A percentile compares a stretch with the other conserved stretches of the same genome.
phyloP scores from a whole-genome alignment of 2,797 vertebrate genomes.

The Synaphobranchus kaupii region DNA sequence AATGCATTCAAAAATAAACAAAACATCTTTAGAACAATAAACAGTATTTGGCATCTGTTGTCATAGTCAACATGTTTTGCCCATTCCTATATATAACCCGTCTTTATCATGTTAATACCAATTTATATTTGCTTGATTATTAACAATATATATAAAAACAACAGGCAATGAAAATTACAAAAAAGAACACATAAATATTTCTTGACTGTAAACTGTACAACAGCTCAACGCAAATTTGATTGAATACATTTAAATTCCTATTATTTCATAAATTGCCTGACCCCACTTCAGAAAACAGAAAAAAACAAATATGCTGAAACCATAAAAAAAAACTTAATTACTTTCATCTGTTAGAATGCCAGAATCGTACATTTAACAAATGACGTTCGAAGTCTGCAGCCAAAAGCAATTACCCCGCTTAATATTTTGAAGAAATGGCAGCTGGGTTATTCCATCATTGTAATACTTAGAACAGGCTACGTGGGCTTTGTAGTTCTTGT shows the following conservation, averaged over 20 bases:
- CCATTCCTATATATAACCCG: constrained; percentile 5
- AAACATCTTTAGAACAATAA: neutral
- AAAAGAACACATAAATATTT: neutral
- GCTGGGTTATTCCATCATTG: constrained; percentile 27
- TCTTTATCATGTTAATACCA: constrained; percentile 1
- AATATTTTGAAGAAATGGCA: constrained; percentile 37
- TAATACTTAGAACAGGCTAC: neutral
- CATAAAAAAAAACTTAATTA: constrained; percentile 48
- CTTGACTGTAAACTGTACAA: neutral
- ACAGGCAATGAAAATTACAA: neutral
- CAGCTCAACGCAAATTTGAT: constrained; percentile 2
- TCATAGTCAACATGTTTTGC: neutral
- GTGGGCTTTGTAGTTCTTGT: too few species aligned
- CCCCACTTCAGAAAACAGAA: constrained; percentile 47
- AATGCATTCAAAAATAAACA: neutral
- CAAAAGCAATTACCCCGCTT: constrained; percentile 30
- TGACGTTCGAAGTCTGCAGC: constrained; percentile 41
- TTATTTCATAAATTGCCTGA: constrained; percentile 45
- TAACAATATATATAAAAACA: neutral
- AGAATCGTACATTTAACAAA: constrained; percentile 48
- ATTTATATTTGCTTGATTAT: neutral
- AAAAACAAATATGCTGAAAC: constrained; percentile 45
- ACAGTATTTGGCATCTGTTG: neutral
- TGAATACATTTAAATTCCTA: constrained; percentile 33
- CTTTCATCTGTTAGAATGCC: constrained; percentile 41